phyloP scores from a whole-genome alignment of 1,140 invertebrate genomes.

The Macrocentrus cingulum region DNA sequence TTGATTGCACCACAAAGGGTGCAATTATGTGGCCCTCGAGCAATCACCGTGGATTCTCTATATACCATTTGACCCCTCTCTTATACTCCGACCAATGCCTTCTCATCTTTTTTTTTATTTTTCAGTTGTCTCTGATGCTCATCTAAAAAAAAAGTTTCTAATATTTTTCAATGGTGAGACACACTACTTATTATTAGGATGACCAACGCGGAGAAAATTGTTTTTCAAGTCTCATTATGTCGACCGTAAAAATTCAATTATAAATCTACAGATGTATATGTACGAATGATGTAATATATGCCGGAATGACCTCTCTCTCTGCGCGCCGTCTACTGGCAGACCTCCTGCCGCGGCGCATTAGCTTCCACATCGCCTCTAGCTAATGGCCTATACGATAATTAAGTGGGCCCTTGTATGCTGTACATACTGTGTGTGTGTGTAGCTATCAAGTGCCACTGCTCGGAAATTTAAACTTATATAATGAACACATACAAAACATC shows the following conservation, averaged over 20 bases:
- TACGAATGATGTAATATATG: no score
- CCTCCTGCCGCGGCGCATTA: constrained; percentile 35
- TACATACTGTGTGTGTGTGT: constrained; percentile 2
- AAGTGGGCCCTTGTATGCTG: constrained; percentile 39
- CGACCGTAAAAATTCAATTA: constrained; percentile 38
- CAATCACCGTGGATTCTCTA: constrained; percentile 60
- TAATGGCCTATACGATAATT: constrained; percentile 46
- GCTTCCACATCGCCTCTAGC: constrained; percentile 31
- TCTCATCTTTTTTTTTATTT: constrained; percentile 6
- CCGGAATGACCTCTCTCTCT: no score
- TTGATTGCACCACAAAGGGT: constrained; percentile 62
- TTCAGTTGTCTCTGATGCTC: not conserved
- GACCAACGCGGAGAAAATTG: no score
- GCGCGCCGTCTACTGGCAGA: constrained; percentile 27
- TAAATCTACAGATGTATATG: constrained; percentile 19
- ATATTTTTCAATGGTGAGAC: constrained; percentile 52
- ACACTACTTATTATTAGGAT: no score
- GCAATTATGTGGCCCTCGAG: constrained; percentile 61
- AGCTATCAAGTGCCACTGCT: not conserved
- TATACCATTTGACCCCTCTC: constrained; percentile 50
- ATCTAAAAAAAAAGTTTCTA: constrained; percentile 26
- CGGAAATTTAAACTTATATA: no score
- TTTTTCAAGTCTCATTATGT: no score
- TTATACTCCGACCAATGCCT: no score
- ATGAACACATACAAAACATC: no score